These are phyloP conservation scores for Eidolon helvum DNA, from an alignment of 2,113 vertebrate genomes.

Conservation along the genomic window DNA sequence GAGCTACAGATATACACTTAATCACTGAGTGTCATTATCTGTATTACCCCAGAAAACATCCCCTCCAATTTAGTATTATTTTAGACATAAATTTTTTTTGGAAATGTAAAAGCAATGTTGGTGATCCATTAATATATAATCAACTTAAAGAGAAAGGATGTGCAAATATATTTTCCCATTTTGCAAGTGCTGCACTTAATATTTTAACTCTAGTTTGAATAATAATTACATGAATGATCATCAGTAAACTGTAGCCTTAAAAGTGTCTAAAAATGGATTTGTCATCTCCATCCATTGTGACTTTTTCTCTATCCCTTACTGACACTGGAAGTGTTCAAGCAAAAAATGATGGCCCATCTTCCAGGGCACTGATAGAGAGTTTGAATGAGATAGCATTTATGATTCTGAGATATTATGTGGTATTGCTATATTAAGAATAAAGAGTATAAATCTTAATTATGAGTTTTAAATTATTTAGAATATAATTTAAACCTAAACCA, in stretches of 20 bases:
- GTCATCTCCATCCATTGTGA: not conserved
- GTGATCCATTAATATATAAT: not conserved
- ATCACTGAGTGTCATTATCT: not conserved
- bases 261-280: not conserved
- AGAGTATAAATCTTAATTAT: slow-evolving; percentile 46
- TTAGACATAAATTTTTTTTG: not conserved
- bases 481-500: slow-evolving; percentile 56
- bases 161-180: not conserved
- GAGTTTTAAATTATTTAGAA: slow-evolving; percentile 8
- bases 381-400: not conserved
- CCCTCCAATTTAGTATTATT: not conserved
- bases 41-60: not conserved
- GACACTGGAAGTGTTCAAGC: not conserved
- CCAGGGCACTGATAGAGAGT: not conserved
- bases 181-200: not conserved
- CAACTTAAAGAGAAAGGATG: not conserved
- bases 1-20: not conserved
- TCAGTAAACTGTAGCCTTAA: not conserved
- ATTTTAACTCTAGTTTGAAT: not conserved
- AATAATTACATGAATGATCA: not conserved
- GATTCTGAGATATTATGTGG: not conserved
- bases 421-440: not conserved
- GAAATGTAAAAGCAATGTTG: not conserved
- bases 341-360: not conserved
- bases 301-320: not conserved